Evolutionary conservation across 1,140 invertebrate species (phyloP), one percentile per base, ranked within the genome.

Genomic region (Cheumatopsyche charites): DNA sequence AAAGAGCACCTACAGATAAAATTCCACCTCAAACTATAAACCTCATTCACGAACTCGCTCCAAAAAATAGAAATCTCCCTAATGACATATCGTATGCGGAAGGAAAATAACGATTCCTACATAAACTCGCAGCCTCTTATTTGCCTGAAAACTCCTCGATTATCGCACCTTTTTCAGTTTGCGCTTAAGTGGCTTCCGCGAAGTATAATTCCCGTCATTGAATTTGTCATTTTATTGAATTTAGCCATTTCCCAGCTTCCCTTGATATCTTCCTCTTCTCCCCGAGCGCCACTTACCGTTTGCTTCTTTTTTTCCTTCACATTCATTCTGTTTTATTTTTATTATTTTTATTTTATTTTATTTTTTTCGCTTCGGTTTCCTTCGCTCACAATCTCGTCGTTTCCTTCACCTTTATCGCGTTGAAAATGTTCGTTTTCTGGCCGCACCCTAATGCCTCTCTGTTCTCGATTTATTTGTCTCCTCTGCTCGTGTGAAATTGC

Each of bases 351-450:
- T n/a, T n/a, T n/a, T n/a, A n/a, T n/a, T n/a, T n/a, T n/a, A n/a
- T n/a, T n/a, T n/a, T n/a, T n/a, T n/a, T 36, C 29, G 9, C 25
- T 58, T 58, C 25, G 55, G 23, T 58, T 58, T 58, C 55, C 25
- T 58, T 23, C 55, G 21, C 55, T n/a, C n/a, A 25, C 55, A 58
- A 58, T 58, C 55, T 58, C 55, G 23, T 23, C 23, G 25, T 58
- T 58, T 23, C 12, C n/a, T 58, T 26, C 23, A 19, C 55, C 55
- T 58, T 58, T 58, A 58, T 58, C 55, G 55, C 12, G 55, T 58
- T 25, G 55, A 58, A 58, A 58, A 58, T 58, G 55, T 58, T 58
- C 55, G 55, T 58, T 58, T 58, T 58, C 55, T 58, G 55, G 21
- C 55, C 11, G 17, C 25, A 25, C 55, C 23, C 55, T 58, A 58